These are phyloP conservation scores for Sinocyclocheilus anophthalmus DNA, from an alignment of 2,113 vertebrate genomes.

Conservation along the genomic window DNA sequence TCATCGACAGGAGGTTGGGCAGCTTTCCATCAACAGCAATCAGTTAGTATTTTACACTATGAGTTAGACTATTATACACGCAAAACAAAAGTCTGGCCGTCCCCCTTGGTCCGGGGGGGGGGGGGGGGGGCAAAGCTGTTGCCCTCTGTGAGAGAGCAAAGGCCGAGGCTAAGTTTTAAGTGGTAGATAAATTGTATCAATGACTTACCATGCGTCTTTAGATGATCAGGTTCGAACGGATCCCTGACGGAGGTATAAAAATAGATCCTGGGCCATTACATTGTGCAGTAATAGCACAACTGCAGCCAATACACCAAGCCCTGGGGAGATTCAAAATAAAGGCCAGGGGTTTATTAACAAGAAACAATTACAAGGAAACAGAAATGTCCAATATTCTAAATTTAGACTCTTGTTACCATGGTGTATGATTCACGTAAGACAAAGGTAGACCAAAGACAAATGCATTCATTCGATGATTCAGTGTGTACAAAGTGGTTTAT, in stretches of 20 bases:
- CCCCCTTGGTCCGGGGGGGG: too few species aligned
- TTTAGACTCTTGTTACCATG: constrained; percentile 27
- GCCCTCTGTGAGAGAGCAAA: not conserved
- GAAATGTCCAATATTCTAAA: constrained; percentile 17
- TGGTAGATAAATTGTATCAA: constrained; percentile 4
- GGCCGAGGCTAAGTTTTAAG: not conserved
- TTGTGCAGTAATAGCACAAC: constrained; percentile 19
- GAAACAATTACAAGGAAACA: constrained; percentile 37
- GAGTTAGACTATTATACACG: too few species aligned
- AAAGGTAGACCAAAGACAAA: constrained; percentile 5
- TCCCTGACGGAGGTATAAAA: constrained; percentile 22
- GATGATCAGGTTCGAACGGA: constrained; percentile 15
- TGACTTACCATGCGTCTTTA: constrained; percentile 6
- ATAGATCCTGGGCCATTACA: constrained; percentile 30
- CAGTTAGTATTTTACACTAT: too few species aligned
- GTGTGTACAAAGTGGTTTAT: not conserved
- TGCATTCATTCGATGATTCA: not conserved
- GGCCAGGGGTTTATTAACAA: constrained; percentile 36
- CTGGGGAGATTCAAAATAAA: constrained; percentile 6
- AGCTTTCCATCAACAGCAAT: too few species aligned
- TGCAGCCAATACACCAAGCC: constrained; percentile 15
- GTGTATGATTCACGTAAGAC: not conserved
- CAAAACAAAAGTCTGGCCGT: too few species aligned
- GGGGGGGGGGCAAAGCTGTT: not conserved
- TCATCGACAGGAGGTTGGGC: too few species aligned